Percentiles rank a stretch among this genome's conserved stretches.
phyloP scores from a whole-genome alignment of 2,888 invertebrate species.

The Limenitis camilla region DNA sequence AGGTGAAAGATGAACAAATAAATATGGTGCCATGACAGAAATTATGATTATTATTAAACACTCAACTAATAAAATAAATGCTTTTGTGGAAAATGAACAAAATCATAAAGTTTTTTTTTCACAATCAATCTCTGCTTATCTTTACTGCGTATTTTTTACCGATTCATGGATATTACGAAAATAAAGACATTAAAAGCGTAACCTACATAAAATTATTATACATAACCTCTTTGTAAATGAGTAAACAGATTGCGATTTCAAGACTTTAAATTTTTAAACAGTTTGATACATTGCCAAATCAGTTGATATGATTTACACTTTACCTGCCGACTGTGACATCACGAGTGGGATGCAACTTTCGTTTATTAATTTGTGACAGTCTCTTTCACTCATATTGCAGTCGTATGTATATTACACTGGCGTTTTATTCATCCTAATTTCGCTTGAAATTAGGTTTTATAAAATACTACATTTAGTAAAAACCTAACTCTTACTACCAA shows the following conservation, averaged over 20 bases:
- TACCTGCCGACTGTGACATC: constrained; percentile 1
- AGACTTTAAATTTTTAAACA: not conserved
- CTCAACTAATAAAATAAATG: too few relatives aligned
- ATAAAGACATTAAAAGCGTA: too few relatives aligned
- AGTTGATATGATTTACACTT: constrained; percentile 5
- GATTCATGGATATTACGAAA: too few relatives aligned
- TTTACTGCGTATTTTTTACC: too few relatives aligned
- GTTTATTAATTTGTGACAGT: constrained; percentile 20
- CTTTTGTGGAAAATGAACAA: too few relatives aligned
- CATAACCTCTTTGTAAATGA: not conserved
- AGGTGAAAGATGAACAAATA: too few relatives aligned
- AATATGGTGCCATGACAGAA: too few relatives aligned
- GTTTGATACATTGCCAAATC: constrained; percentile 1
- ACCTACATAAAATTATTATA: constrained; percentile 5
- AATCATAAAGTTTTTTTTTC: too few relatives aligned
- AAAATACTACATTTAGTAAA: not conserved
- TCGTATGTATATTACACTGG: not conserved
- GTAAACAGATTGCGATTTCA: not conserved
- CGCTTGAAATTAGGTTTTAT: not conserved
- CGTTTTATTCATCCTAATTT: not conserved
- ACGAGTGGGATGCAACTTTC: constrained; percentile 20
- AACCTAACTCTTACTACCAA: too few relatives aligned
- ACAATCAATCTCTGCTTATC: too few relatives aligned
- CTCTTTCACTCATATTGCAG: constrained; percentile 17
- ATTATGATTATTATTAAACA: too few relatives aligned